A percentile compares a stretch with the other conserved stretches of the same genome.
Conservation (phyloP, 2,113 vertebrate species). For the Mesembrinibis cayennensis region DNA sequence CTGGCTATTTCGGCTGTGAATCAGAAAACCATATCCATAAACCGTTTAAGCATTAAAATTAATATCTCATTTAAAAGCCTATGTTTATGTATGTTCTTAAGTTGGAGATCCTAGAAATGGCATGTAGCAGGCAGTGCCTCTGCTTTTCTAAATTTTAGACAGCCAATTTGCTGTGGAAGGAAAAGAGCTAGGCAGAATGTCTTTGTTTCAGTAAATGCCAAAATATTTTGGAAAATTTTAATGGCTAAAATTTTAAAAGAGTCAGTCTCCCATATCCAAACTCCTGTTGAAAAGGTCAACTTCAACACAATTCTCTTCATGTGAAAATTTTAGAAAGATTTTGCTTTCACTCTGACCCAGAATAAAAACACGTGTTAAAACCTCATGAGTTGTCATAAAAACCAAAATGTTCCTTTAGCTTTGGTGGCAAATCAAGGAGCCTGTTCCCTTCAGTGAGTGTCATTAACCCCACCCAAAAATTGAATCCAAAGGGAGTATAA, state of each 20-base stretch:
- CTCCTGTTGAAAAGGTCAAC: not conserved
- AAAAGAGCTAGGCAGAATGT: not conserved
- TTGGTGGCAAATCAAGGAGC: not conserved
- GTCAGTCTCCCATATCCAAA: not conserved
- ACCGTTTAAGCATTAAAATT: not conserved
- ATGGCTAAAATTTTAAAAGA: not conserved
- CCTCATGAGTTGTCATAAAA: not conserved
- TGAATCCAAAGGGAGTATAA: not conserved
- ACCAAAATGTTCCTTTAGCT: not conserved
- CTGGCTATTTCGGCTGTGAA: not conserved
- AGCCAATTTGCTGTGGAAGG: not conserved
- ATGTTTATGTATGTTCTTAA: not conserved
- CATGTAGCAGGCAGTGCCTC: not conserved
- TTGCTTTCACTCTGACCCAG: not conserved
- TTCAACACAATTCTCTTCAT: not conserved
- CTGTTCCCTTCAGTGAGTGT: not conserved
- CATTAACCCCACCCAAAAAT: not conserved
- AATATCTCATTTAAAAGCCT: not conserved
- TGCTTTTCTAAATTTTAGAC: not conserved
- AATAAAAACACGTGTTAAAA: not conserved
- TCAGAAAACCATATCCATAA: not conserved
- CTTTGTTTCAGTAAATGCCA: not conserved
- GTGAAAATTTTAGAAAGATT: not conserved
- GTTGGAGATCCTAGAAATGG: not conserved
- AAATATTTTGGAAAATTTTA: not conserved